Conservation (phyloP, 2,888 invertebrate genomes). For the Drosophila antonietae region DNA sequence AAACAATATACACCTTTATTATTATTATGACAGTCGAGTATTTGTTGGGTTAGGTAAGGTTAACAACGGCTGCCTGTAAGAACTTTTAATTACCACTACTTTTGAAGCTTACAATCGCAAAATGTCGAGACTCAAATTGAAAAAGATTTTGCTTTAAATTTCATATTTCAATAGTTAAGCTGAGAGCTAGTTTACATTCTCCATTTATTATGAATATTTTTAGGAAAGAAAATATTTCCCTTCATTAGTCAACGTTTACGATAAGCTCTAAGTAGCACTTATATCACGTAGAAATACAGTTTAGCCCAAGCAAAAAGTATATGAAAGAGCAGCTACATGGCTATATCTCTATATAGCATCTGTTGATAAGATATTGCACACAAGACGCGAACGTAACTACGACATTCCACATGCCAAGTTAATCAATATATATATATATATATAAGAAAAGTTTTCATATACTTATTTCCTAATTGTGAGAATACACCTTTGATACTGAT, state of each 20-base stretch:
- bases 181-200: background rate
- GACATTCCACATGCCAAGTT: background rate
- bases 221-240: background rate
- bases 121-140: constrained; percentile 12
- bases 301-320: background rate
- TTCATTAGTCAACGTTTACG: background rate
- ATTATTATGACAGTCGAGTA: constrained; percentile 18
- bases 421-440: background rate
- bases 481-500: background rate
- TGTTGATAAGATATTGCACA: background rate
- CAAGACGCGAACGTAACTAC: background rate
- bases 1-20: constrained; percentile 28
- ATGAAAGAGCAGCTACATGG: background rate
- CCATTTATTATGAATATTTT: background rate
- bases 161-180: too few species aligned
- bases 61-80: constrained; percentile 13
- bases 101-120: background rate
- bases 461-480: background rate
- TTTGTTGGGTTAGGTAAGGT: constrained; percentile 26
- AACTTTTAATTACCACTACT: background rate
- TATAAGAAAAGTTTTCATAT: background rate
- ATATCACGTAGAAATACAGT: background rate
- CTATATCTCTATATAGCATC: background rate
- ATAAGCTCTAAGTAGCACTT: background rate
- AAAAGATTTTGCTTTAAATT: constrained; percentile 10